Base-by-base conservation (phyloP, 2,113 vertebrate species). In the Pholis gunnellus region DNA sequence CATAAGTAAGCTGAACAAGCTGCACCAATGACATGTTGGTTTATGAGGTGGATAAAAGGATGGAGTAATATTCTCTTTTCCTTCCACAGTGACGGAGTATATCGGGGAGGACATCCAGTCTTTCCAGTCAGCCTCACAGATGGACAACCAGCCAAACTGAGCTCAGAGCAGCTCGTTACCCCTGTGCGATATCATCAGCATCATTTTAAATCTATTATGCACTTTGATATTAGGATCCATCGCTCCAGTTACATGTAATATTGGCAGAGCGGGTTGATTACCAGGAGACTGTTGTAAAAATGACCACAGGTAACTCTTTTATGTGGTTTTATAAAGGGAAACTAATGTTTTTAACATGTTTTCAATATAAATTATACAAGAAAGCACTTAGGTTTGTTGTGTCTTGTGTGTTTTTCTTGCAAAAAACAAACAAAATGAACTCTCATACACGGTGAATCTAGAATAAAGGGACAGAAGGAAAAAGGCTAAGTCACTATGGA, bases 21-120 rank as follows among this genome's bases (percentile, higher is more conserved):
- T 68, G 38, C 10, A 38, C 27, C 15, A 22, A 4, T 34, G 5
- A 13, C 22, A n/a, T 0, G 63, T 20, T 14, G 48, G n/a, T 54
- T 2, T 9, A 7, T 56, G 17, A 29, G 22, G 9, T 48, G 56
- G 31, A 63, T 71, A 64, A 72, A 79, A 25, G 14, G 40, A 46
- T 46, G 54, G 9, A 44, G 18, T 69, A 38, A 59, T 64, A 56
- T 15, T 81, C 36, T 88, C 40, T 80, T 64, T 75, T 81, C 50
- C 70, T 61, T 74, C 77, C 75, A 36, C 87, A 96, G 95, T 96
- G 72, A 94, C 92, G 42, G 95, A 96, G 91, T 96, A 95, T 87
- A 96, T 96, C 1, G 95, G 95, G 1, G 94, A 96, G 75, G 95
- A 96, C 82, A 91, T 96, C 88, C 91, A 93, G 83, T 93, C 93